Conservation (phyloP, 1,140 invertebrate species). For the Yoshiicerus persimilis region DNA sequence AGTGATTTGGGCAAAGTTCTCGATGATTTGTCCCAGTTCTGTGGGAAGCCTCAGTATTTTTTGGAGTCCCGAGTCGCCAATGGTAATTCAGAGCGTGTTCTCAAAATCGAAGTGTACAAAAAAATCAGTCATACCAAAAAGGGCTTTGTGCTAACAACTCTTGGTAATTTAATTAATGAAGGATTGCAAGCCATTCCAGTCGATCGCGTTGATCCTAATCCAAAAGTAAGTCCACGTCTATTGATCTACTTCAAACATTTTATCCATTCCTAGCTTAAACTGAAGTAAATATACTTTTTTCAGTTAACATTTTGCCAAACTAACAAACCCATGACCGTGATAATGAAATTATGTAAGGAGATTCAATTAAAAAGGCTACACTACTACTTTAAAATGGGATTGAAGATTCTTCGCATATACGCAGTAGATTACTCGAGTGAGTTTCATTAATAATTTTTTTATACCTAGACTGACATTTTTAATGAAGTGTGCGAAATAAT, state of each 20-base stretch:
- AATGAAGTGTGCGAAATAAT: not conserved
- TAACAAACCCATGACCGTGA: not conserved
- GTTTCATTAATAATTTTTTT: not conserved
- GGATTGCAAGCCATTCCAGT: constrained; percentile 3
- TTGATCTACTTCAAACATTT: not conserved
- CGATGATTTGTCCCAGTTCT: not conserved
- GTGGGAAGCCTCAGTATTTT: constrained; percentile 9
- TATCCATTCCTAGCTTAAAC: too few species aligned
- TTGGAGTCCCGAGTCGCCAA: not conserved
- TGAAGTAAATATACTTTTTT: not conserved
- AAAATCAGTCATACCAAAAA: not conserved
- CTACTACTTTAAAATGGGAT: not conserved
- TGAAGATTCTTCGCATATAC: not conserved
- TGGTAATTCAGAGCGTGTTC: constrained; percentile 1
- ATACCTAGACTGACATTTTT: not conserved
- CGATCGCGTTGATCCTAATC: not conserved
- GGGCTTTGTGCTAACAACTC: not conserved
- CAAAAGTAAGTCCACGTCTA: not conserved
- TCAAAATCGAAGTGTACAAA: constrained; percentile 22
- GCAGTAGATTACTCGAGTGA: not conserved
- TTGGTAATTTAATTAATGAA: constrained; percentile 5
- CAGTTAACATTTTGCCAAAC: constrained; percentile 10
- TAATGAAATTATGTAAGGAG: not conserved
- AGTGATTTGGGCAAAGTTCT: not conserved
- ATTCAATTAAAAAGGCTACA: not conserved